Evolutionary conservation across 2,113 vertebrate genomes (phyloP).

Genomic region (Melanocharis versteri): DNA sequence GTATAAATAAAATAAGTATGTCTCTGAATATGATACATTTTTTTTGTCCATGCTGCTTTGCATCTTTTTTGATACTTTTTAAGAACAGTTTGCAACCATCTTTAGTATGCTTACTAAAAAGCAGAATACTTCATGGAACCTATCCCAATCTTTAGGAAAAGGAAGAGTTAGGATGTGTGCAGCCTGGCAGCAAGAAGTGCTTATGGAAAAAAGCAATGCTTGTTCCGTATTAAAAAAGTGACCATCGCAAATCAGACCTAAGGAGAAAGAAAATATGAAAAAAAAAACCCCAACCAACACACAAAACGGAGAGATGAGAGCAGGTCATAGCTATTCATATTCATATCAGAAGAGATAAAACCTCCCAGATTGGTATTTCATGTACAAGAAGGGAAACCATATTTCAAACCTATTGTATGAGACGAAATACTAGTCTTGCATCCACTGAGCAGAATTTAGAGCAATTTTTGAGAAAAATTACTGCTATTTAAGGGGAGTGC

Average conservation of each 20-base stretch:
- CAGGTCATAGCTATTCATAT: background rate
- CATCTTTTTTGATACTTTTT: background rate
- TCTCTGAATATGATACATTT: background rate
- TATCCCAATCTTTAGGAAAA: background rate
- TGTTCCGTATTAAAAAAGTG: background rate
- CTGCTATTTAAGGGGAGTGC: conserved; percentile 56
- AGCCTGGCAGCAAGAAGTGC: background rate
- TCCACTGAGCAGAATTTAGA: conserved; percentile 33
- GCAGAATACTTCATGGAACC: background rate
- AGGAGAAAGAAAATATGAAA: background rate
- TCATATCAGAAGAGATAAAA: background rate
- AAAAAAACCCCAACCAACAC: background rate
- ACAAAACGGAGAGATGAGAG: background rate
- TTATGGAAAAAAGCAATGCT: background rate
- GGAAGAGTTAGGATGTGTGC: background rate
- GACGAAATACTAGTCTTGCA: conserved; percentile 51
- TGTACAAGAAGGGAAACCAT: background rate
- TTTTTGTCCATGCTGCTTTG: background rate
- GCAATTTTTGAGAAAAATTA: conserved; percentile 58
- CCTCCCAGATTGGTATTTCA: background rate
- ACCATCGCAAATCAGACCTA: background rate
- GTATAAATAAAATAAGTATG: background rate
- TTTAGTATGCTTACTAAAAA: background rate
- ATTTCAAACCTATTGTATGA: conserved; percentile 49
- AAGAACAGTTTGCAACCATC: background rate